Percentiles rank a stretch among this genome's conserved stretches.
Evolutionary conservation across 2,113 vertebrate species (phyloP).

Genomic region (Felis chaus): DNA sequence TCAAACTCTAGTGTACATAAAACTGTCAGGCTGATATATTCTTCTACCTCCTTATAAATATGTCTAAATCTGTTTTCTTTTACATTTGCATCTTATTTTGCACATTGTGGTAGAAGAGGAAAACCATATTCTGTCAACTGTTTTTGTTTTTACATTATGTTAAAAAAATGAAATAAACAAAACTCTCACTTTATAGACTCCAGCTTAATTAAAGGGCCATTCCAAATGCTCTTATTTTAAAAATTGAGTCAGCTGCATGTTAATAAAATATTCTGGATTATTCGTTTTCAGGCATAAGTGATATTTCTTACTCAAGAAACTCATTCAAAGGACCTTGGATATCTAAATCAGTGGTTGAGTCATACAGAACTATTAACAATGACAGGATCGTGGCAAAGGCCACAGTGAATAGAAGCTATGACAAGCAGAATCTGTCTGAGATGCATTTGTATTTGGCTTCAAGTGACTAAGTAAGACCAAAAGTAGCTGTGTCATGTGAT

Average conservation of each 20-base stretch:
- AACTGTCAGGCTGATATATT: background rate
- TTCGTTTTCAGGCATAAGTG: constrained; percentile 23
- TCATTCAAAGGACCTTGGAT: constrained; percentile 10
- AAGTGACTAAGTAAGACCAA: constrained; percentile 51
- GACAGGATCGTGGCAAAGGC: background rate
- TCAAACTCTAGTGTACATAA: background rate
- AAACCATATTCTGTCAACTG: background rate
- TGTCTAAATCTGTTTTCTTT: background rate
- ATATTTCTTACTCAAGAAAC: constrained; percentile 47
- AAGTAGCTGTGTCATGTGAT: constrained; percentile 43
- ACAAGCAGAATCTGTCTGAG: constrained; percentile 24
- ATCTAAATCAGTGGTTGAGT: constrained; percentile 20
- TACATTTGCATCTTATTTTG: constrained; percentile 26
- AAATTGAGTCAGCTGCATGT: background rate
- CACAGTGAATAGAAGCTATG: background rate
- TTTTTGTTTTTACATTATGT: constrained; percentile 18
- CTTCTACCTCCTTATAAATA: constrained; percentile 2
- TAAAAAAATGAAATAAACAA: background rate
- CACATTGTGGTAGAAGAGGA: background rate
- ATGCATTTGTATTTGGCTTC: constrained; percentile 47
- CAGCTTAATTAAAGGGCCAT: constrained; percentile 32
- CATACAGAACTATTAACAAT: constrained; percentile 9
- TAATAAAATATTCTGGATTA: background rate
- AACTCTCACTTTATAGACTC: background rate
- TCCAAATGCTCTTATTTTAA: constrained; percentile 17